A percentile compares a stretch with the other conserved stretches of the same genome.
Evolutionary conservation across 30 jellyfish, hydroid and myxozoan genomes (phyloP).

Genomic region (Pseudorhiza aurosa): DNA sequence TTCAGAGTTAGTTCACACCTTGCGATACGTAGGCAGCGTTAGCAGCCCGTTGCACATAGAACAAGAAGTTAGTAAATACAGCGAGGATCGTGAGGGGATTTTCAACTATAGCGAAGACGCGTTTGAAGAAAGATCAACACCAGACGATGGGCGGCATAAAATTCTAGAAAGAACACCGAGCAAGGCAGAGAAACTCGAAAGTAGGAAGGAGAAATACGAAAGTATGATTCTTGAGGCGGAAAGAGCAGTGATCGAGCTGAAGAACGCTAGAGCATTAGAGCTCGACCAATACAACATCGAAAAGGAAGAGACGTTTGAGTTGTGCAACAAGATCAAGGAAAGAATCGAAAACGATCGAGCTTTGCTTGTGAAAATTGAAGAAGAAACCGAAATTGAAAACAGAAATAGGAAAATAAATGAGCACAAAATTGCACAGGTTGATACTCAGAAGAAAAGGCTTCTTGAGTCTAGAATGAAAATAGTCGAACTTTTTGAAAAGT

Average conservation of each 20-base stretch:
- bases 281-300: conserved; percentile 54
- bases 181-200: conserved; percentile 55
- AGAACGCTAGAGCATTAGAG: conserved; percentile 64
- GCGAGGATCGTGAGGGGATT: neutral
- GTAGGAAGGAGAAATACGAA: conserved; percentile 35
- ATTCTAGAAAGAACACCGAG: conserved; percentile 24
- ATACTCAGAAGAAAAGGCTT: conserved; percentile 42
- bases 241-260: conserved; percentile 52
- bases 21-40: conserved; percentile 49
- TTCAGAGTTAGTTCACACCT: conserved; percentile 50
- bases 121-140: conserved; percentile 20
- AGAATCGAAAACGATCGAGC: conserved; percentile 35
- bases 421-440: neutral
- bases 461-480: conserved; percentile 68
- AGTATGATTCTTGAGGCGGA: conserved; percentile 54
- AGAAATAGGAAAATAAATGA: neutral
- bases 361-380: conserved; percentile 4
- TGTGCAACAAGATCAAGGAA: conserved; percentile 24
- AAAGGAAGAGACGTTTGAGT: conserved; percentile 7
- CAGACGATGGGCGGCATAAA: conserved; percentile 8
- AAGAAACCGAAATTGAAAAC: conserved; percentile 2
- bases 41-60: conserved; percentile 70
- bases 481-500: conserved; percentile 59
- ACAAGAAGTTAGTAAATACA: conserved; percentile 24
- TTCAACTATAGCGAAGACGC: conserved; percentile 48